A percentile compares a stretch with the other conserved stretches of the same genome.
Conservation (phyloP, 2,113 vertebrate genomes). For the Chrysochloris asiatica region DNA sequence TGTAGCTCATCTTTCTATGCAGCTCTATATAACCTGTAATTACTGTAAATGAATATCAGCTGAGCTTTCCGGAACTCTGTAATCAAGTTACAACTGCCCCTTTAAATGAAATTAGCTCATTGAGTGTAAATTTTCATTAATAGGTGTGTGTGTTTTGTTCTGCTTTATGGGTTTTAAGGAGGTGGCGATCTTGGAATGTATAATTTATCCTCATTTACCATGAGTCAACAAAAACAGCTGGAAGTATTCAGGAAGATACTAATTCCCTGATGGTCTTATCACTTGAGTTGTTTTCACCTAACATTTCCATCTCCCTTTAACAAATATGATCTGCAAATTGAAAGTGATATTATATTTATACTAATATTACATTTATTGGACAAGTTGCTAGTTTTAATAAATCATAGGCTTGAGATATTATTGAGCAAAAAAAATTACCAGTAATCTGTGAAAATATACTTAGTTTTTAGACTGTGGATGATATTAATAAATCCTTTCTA, state of each 20-base stretch:
- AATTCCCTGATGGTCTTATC: constrained; percentile 22
- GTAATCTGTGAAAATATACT: constrained; percentile 9
- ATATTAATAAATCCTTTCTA: constrained; percentile 35
- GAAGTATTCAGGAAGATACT: constrained; percentile 18
- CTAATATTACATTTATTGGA: constrained; percentile 44
- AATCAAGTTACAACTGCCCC: constrained; percentile 15
- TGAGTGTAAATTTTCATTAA: constrained; percentile 28
- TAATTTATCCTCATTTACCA: constrained; percentile 48
- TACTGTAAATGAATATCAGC: constrained; percentile 39
- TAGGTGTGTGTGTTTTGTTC: constrained; percentile 19
- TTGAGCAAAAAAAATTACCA: background rate
- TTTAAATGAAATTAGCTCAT: constrained; percentile 45
- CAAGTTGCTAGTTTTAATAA: constrained; percentile 42
- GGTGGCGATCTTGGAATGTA: constrained; percentile 28
- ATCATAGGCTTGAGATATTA: constrained; percentile 26
- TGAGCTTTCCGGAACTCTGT: constrained; percentile 5
- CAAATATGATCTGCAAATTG: constrained; percentile 58
- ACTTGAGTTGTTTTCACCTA: constrained; percentile 37
- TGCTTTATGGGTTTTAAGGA: constrained; percentile 41
- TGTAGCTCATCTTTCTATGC: constrained; percentile 40
- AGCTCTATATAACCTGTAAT: constrained; percentile 44
- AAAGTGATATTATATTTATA: constrained; percentile 53
- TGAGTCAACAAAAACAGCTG: constrained; percentile 33
- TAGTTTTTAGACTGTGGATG: constrained; percentile 32
- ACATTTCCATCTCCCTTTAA: background rate